Evolutionary conservation across 1,140 invertebrate genomes (phyloP), one percentile per base, ranked within the genome.

Genomic region (Caenorhabditis inopinata): DNA sequence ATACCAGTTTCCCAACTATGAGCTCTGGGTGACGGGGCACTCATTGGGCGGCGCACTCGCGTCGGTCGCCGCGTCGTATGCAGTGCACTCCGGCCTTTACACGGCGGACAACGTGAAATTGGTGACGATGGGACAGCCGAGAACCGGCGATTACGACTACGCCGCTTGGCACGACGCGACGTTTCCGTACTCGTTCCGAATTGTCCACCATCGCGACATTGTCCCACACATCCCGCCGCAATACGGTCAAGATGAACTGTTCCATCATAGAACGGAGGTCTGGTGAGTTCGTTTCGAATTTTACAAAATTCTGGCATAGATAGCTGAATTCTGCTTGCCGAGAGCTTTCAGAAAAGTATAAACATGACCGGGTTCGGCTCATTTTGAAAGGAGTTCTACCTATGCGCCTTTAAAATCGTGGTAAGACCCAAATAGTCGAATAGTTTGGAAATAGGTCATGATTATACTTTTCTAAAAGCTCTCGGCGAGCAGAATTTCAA

Each of bases 31-130:
- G 5, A 58, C 84, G 32, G 83, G 83, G 21, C 83, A 83, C 46
- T 85, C 84, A 6, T 46, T 84, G 7, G 83, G 83, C 14, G 83
- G 79, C 11, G 83, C 83, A 32, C 47, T 85, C 6, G 79, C 84
- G 7, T 29, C 74, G 0, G 62, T 85, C 48, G 74, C 75, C 14
- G 79, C 83, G 0, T 75, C 74, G 21, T 78, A 74, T 58, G 53
- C 76, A 7, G 74, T 85, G 6, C 62, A 81, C n/a, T 25, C 46
- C 1, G 80, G 76, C n/a, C n/a, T 83, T 6, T 62, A 46, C 14
- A 23, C 75, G 25, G 18, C 25, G 5, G 42, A 78, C 25, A 14
- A 81, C 14, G 68, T 84, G 21, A 48, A 48, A 27, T 45, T 84
- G 23, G 47, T 81, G 16, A 85, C 84, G 1, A 80, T 85, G 73